These are phyloP conservation scores for Pemphigus obesinymphae DNA, from an alignment of 1,140 invertebrate genomes.

Conservation along the genomic window DNA sequence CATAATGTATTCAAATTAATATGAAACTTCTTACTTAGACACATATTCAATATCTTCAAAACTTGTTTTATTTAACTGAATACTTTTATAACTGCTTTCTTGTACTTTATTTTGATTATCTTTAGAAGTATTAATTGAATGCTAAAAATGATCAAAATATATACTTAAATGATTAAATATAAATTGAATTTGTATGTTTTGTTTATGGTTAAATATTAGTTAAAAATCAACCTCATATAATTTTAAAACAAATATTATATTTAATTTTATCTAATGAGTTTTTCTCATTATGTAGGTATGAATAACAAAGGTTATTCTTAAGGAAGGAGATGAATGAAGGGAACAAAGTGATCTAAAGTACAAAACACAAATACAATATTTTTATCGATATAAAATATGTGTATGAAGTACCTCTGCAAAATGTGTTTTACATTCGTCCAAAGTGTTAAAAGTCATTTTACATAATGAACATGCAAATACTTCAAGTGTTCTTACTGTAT, in stretches of 20 bases:
- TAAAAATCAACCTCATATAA: too few species aligned
- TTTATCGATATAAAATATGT: background rate
- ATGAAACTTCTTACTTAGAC: background rate
- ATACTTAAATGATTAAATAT: background rate
- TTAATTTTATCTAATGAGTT: too few species aligned
- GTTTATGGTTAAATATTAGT: too few species aligned
- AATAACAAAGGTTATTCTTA: too few species aligned
- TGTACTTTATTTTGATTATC: background rate
- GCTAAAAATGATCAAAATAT: background rate
- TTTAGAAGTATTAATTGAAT: background rate
- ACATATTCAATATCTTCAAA: constrained; percentile 30
- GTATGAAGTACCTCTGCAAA: background rate
- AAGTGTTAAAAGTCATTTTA: constrained; percentile 6
- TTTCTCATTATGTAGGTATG: too few species aligned
- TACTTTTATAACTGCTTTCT: background rate
- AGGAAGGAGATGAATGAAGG: too few species aligned
- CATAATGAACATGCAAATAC: background rate
- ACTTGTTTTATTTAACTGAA: background rate
- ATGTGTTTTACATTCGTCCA: constrained; percentile 14
- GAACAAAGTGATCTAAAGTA: background rate
- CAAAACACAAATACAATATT: background rate
- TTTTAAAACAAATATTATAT: too few species aligned
- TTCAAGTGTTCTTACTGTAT: constrained; percentile 17
- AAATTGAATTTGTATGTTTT: background rate
- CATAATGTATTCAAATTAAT: background rate